Base-by-base conservation (phyloP, 1,140 invertebrate genomes). In the Saxidomus purpurata region DNA sequence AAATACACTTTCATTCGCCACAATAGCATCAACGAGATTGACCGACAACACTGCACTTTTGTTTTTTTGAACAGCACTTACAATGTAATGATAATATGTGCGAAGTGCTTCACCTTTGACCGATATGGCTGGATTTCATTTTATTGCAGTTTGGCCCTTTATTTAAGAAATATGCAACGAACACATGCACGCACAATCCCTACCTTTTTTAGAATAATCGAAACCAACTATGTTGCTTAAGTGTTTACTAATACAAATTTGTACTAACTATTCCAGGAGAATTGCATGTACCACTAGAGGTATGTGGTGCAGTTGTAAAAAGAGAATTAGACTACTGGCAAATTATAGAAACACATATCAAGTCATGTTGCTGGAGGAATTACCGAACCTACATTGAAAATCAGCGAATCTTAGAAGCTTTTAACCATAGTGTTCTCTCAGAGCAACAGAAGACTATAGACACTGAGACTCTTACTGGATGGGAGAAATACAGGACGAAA, bases 291-390 rank as follows among this genome's bases (percentile, higher is more conserved):
- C 96, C 96, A 0, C 87, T 94, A 59, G 95, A 96, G 88, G 93
- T 96, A 34, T 96, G 96, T 83, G 94, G 95, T 13, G 95, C 96
- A 13, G 94, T 96, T 38, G 95, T 96, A 28, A 95, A 95, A 88
- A 92, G 96, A 49, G 96, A 96, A 89, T 88, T 96, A 28, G 94
- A 95, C 55, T 96, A 94, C 84, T 96, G 96, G 96, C 93, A 95
- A 69, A 94, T 96, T 9, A 89, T 93, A 74, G 92, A 96, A 87
- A 90, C 93, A 34, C 92, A 94, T 77, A 95, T 96, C 55, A 93
- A 90, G 38, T 93, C 94, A 9, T 96, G 95, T 84, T 96, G 95
- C 90, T 95, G 94, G 94, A 90, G 93, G 15, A 93, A 94, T 77
- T 95, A 94, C 89, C 71, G 93, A 36, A 92, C 92, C 31, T 95